phyloP scores from a whole-genome alignment of 2,797 vertebrate species.

The Naso thynnoides region DNA sequence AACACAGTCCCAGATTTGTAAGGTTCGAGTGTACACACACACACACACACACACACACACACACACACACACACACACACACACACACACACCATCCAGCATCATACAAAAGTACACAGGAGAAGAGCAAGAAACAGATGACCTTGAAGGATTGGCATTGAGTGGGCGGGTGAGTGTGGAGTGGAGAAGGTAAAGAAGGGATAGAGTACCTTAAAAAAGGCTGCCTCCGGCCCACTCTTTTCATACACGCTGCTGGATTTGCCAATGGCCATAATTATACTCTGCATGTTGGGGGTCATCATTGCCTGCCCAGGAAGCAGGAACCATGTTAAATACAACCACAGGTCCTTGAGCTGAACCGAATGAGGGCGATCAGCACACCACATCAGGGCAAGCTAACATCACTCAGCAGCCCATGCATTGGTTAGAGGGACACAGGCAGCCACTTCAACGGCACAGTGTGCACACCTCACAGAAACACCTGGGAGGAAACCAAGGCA shows the following conservation, averaged over 20 bases:
- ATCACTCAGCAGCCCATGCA: constrained; percentile 74
- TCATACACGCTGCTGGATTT: constrained; percentile 98
- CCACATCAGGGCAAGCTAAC: constrained; percentile 66
- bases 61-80: too few species aligned
- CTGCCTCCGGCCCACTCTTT: constrained; percentile 97
- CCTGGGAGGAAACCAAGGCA: constrained; percentile 45
- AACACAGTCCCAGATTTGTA: not conserved
- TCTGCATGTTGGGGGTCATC: constrained; percentile 99
- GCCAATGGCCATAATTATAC: constrained; percentile 99
- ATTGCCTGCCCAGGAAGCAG: constrained; percentile 93
- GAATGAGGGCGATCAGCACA: constrained; percentile 51
- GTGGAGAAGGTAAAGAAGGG: constrained; percentile 44
- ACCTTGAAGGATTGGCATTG: constrained; percentile 16
- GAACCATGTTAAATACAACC: constrained; percentile 82
- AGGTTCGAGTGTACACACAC: too few species aligned
- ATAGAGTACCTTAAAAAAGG: constrained; percentile 98
- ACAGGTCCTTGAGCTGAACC: constrained; percentile 58
- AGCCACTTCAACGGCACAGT: constrained; percentile 40
- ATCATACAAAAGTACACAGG: constrained; percentile 1
- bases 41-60: too few species aligned
- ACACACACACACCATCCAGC: too few species aligned
- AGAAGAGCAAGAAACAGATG: constrained; percentile 1
- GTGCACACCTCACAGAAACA: constrained; percentile 32
- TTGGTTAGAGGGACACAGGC: constrained; percentile 61
- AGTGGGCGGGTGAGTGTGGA: constrained; percentile 37